phyloP scores from a whole-genome alignment of 2,113 vertebrate species.

The Caloenas nicobarica region DNA sequence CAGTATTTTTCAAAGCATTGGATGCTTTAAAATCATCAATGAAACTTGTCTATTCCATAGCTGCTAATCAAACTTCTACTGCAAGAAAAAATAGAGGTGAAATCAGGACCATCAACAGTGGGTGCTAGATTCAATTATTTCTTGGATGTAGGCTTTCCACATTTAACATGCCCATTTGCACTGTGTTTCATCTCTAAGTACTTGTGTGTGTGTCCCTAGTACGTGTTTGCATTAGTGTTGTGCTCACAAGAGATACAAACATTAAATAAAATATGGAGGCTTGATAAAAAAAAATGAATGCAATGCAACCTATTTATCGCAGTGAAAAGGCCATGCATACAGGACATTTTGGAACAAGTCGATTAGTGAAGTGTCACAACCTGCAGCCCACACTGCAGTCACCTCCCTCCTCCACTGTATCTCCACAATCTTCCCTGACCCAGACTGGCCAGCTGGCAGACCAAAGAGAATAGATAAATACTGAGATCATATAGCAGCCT shows the following conservation, averaged over 20 bases:
- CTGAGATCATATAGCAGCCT: not conserved
- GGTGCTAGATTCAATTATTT: not conserved
- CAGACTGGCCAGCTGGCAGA: not conserved
- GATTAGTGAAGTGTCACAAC: not conserved
- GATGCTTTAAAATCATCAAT: not conserved
- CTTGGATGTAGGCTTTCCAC: not conserved
- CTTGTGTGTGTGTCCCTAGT: not conserved
- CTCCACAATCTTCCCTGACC: not conserved
- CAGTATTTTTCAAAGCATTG: not conserved
- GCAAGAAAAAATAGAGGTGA: not conserved
- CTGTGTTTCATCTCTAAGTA: not conserved
- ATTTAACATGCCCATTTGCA: not conserved
- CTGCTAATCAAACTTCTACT: not conserved
- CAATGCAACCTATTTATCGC: not conserved
- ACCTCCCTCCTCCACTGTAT: not conserved
- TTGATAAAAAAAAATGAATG: not conserved
- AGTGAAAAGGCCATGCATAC: not conserved
- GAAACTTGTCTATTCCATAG: not conserved
- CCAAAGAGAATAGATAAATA: not conserved
- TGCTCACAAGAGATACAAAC: not conserved
- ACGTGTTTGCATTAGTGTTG: not conserved
- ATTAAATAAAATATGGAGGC: not conserved
- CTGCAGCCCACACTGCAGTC: not conserved
- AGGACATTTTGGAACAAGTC: not conserved
- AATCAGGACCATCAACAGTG: not conserved